phyloP scores from a whole-genome alignment of 2,888 invertebrate species.

The Litoditis marina region DNA sequence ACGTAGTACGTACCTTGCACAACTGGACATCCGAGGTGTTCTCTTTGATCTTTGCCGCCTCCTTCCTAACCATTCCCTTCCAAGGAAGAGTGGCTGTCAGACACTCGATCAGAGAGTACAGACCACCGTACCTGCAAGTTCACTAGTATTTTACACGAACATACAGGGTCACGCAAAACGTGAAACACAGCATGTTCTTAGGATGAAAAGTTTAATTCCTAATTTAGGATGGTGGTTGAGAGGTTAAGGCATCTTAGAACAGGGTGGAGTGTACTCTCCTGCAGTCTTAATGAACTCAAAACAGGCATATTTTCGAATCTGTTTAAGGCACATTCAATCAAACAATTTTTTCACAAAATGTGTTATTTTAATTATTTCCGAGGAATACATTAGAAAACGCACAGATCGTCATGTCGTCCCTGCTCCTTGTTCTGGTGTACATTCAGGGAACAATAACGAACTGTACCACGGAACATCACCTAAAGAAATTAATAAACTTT shows the following conservation, averaged over 20 bases:
- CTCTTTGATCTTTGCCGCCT: conserved; percentile 42
- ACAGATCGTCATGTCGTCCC: conserved; percentile 50
- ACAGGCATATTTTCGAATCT: too few species aligned
- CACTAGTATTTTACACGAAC: neutral
- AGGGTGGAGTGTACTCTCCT: too few species aligned
- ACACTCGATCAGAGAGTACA: conserved; percentile 49
- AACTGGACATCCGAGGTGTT: conserved; percentile 34
- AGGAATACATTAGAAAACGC: conserved; percentile 7
- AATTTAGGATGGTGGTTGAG: too few species aligned
- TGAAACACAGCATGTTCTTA: too few species aligned
- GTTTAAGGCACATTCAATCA: too few species aligned
- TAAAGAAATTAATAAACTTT: too few species aligned
- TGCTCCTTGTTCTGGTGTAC: conserved; percentile 48
- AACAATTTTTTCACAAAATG: too few species aligned
- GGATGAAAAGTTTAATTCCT: too few species aligned
- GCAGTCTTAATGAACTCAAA: too few species aligned
- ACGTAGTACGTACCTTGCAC: conserved; percentile 24
- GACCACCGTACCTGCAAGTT: conserved; percentile 16
- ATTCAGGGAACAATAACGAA: conserved; percentile 41
- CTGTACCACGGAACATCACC: conserved; percentile 32
- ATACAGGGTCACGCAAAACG: neutral
- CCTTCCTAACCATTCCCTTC: conserved; percentile 49
- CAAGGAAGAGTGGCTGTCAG: conserved; percentile 51
- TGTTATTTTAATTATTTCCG: too few species aligned
- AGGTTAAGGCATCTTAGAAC: too few species aligned